A percentile compares a stretch with the other conserved stretches of the same genome.
phyloP scores from a whole-genome alignment of 2,888 invertebrate genomes.

The Lordiphosa andalusiaca region DNA sequence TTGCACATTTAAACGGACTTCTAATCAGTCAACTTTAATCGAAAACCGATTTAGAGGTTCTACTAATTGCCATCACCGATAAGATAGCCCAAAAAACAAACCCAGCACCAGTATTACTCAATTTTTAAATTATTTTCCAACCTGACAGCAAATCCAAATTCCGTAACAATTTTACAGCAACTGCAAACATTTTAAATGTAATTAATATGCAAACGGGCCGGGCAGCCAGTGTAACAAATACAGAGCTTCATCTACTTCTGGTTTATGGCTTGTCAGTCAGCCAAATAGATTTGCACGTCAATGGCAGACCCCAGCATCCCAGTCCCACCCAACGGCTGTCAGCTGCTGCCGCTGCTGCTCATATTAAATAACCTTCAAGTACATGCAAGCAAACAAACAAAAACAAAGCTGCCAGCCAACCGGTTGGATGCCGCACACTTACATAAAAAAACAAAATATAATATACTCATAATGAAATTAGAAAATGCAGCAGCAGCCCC shows the following conservation, averaged over 20 bases:
- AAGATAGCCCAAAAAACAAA: too few relatives aligned
- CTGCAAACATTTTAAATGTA: constrained; percentile 47
- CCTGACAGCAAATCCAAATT: background rate
- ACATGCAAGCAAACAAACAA: constrained; percentile 37
- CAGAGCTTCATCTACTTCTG: constrained; percentile 6
- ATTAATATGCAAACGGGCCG: constrained; percentile 42
- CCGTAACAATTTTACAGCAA: constrained; percentile 9
- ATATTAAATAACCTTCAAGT: constrained; percentile 72
- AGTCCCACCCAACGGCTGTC: constrained; percentile 2
- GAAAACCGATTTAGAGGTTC: too few relatives aligned
- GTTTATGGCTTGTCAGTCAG: constrained; percentile 6
- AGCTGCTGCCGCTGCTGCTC: constrained; percentile 22
- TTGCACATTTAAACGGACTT: too few relatives aligned
- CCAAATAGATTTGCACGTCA: constrained; percentile 7
- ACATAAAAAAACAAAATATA: constrained; percentile 7
- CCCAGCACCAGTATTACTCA: too few relatives aligned
- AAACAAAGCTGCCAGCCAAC: constrained; percentile 36
- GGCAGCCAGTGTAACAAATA: constrained; percentile 7
- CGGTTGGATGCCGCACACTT: constrained; percentile 9
- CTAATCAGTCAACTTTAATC: too few relatives aligned
- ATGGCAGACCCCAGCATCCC: constrained; percentile 12
- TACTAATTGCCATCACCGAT: too few relatives aligned
- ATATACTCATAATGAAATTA: constrained; percentile 42
- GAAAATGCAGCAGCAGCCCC: constrained; percentile 23
- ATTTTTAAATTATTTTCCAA: too few relatives aligned